Evolutionary conservation across 2,113 vertebrate genomes (phyloP), one percentile per base, ranked within the genome.

Genomic region (Alaudala cheleensis): DNA sequence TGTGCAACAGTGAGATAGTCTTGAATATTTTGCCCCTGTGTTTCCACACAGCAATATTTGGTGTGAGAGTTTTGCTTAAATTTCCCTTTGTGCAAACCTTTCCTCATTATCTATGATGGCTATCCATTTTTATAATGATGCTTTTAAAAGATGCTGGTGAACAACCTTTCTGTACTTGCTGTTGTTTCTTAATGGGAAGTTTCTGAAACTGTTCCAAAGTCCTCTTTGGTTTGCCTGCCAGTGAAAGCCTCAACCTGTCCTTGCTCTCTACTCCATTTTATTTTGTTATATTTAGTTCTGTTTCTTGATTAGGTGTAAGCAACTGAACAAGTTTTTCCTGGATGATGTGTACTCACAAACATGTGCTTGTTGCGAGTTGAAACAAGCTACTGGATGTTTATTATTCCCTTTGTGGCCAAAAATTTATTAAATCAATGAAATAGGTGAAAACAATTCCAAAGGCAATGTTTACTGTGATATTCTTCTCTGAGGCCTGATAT

Each of bases 221-320:
- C 39, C 47, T 67, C 49, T 58, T 78, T 0, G 0, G 14, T 71
- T 87, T 3, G 21, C 54, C 50, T 82, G 78, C 60, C 51, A 69
- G 78, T 77, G 58, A 93, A 86, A 91, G 47, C 17, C 66, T 85
- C 57, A 22, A 42, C 19, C 22, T 50, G 16, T 53, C 64, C 87
- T 92, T 88, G 50, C 71, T 66, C 50, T 65, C 45, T 60, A 7
- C 8, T 94, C 64, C 24, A 45, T 79, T 90, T 79, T 86, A 34
- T 61, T 84, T 64, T 70, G 70, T 88, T 87, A 91, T 85, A 72
- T 88, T 92, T 94, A 95, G n/a, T 34, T 95, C 65, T 72, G 16
- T 54, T 72, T 90, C 74, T 90, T 85, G 70, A 87, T 92, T 89
- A 61, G 28, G 50, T 91, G 37, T 39, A 82, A 94, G 50, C 65